These are phyloP conservation scores for Salvator merianae DNA, from an alignment of 2,113 vertebrate species.

Conservation along the genomic window DNA sequence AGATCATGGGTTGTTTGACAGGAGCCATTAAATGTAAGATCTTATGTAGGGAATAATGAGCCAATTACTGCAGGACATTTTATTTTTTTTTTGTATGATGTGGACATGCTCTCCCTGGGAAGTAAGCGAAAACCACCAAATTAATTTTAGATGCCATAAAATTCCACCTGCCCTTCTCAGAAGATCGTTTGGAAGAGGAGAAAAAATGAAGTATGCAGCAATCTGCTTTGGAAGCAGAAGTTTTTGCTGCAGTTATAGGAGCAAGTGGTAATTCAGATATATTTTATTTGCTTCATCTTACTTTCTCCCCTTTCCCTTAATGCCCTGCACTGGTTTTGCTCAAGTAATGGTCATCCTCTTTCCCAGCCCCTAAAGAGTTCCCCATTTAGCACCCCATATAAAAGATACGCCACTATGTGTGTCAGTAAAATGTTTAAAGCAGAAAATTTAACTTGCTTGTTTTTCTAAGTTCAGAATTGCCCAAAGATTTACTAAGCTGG, in stretches of 20 bases:
- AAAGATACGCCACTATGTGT: not conserved
- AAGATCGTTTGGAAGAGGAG: constrained; percentile 58
- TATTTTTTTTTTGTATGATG: constrained; percentile 21
- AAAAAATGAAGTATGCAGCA: constrained; percentile 44
- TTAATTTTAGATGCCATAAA: constrained; percentile 66
- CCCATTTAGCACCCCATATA: not conserved
- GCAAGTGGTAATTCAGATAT: constrained; percentile 12
- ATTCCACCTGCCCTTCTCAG: constrained; percentile 30
- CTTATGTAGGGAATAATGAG: constrained; percentile 63
- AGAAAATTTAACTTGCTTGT: no score
- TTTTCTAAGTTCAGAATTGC: constrained; percentile 33
- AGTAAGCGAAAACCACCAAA: constrained; percentile 60
- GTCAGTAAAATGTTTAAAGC: not conserved
- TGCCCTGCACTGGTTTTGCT: not conserved
- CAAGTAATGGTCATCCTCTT: not conserved
- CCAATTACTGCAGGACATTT: constrained; percentile 61
- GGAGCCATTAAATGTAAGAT: constrained; percentile 32
- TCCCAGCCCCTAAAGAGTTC: no score
- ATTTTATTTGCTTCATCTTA: not conserved
- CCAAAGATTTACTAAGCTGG: constrained; percentile 35
- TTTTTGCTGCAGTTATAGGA: constrained; percentile 12
- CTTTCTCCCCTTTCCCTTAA: constrained; percentile 16
- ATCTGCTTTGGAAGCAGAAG: constrained; percentile 37
- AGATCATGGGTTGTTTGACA: constrained; percentile 1
- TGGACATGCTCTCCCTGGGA: constrained; percentile 51